These are phyloP conservation scores for Sardina pilchardus DNA, from an alignment of 2,113 vertebrate species.

Conservation along the genomic window DNA sequence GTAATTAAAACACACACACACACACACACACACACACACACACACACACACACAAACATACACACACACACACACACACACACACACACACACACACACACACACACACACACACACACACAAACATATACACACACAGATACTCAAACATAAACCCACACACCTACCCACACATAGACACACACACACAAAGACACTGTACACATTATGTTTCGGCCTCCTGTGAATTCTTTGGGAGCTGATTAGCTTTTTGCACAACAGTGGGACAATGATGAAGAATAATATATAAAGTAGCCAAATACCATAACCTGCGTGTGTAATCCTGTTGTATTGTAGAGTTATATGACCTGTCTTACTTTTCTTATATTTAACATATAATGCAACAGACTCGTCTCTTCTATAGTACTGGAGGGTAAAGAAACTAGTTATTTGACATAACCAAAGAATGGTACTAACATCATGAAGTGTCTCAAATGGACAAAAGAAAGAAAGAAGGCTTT, in stretches of 20 bases:
- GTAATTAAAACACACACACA: constrained; percentile 13
- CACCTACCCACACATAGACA: background rate
- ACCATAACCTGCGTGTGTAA: constrained; percentile 16
- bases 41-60: constrained; percentile 53
- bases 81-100: constrained; percentile 47
- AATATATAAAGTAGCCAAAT: constrained; percentile 37
- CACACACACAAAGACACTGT: background rate
- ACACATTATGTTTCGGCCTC: constrained; percentile 2
- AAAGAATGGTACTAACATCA: constrained; percentile 73
- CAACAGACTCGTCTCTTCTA: constrained; percentile 10
- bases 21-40: constrained; percentile 53
- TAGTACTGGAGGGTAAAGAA: background rate
- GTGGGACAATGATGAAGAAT: constrained; percentile 23
- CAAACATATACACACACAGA: constrained; percentile 10
- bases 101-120: background rate
- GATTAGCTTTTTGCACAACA: constrained; percentile 41
- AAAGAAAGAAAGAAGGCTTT: background rate
- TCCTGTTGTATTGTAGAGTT: constrained; percentile 21
- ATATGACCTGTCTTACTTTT: constrained; percentile 39
- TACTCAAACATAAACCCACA: too few species aligned
- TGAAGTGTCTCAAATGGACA: background rate
- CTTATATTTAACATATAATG: constrained; percentile 50
- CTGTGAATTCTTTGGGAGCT: constrained; percentile 15
- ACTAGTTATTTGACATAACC: constrained; percentile 64
- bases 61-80: constrained; percentile 58